Conservation (phyloP, 2,797 vertebrate genomes). For the Melanotaenia pygmaea region DNA sequence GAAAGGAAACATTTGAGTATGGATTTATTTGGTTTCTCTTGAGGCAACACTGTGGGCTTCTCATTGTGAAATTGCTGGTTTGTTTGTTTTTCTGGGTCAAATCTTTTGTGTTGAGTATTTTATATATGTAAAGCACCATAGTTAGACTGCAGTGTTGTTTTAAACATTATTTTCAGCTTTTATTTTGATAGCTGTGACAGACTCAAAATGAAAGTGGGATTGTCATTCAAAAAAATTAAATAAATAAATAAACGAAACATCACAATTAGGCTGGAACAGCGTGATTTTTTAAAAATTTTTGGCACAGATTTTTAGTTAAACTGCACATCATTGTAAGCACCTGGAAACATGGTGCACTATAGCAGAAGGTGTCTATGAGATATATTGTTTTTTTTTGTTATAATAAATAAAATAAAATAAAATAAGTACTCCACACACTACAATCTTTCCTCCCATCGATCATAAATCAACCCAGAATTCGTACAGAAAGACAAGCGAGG, state of each 20-base stretch:
- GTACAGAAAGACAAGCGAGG: constrained; percentile 64
- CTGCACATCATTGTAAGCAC: neutral
- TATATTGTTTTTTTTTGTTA: neutral
- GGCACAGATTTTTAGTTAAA: neutral
- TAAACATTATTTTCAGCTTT: neutral
- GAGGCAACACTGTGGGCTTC: constrained; percentile 51
- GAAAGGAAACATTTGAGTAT: constrained; percentile 68
- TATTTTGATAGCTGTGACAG: neutral
- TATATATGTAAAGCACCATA: neutral
- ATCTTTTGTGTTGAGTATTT: constrained; percentile 17
- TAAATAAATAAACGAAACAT: too few relatives aligned
- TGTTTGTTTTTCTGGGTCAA: constrained; percentile 29
- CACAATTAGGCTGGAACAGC: neutral
- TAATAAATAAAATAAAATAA: neutral
- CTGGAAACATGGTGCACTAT: constrained; percentile 16
- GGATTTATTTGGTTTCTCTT: constrained; percentile 56
- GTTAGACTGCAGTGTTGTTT: constrained; percentile 6
- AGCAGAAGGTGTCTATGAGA: constrained; percentile 6
- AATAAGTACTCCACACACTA: constrained; percentile 22
- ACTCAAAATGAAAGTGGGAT: neutral
- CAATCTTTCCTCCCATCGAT: constrained; percentile 56
- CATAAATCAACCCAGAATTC: constrained; percentile 76
- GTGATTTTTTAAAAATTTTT: neutral
- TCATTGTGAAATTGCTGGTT: constrained; percentile 38
- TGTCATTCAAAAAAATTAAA: neutral